phyloP scores from a whole-genome alignment of 2,888 invertebrate species.

The Selenia dentaria region DNA sequence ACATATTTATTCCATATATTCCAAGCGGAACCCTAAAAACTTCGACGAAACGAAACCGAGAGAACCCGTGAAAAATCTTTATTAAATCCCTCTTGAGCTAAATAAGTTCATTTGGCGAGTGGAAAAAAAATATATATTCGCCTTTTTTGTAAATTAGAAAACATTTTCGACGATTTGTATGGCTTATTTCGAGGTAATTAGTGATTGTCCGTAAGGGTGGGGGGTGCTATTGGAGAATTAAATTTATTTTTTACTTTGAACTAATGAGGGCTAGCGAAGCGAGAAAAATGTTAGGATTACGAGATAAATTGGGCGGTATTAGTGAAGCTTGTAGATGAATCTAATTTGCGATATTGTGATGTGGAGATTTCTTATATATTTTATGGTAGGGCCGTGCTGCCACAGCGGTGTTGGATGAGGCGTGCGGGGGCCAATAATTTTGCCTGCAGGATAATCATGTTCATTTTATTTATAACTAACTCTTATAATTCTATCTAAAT shows the following conservation, averaged over 20 bases:
- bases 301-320: slow-evolving; percentile 44
- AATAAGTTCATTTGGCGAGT: slow-evolving; percentile 81
- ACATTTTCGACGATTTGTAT: slow-evolving; percentile 83
- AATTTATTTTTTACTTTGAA: slow-evolving; percentile 63
- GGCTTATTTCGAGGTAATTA: slow-evolving; percentile 74
- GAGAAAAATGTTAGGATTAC: slow-evolving; percentile 58
- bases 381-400: no score
- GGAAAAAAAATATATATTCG: slow-evolving; percentile 54
- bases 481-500: no score
- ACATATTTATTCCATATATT: not conserved
- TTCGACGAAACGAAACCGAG: slow-evolving; percentile 69
- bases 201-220: slow-evolving; percentile 68
- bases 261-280: slow-evolving; percentile 65
- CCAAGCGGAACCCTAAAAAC: slow-evolving; percentile 52
- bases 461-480: no score
- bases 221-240: slow-evolving; percentile 56
- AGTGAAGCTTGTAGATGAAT: slow-evolving; percentile 31
- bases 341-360: slow-evolving; percentile 12
- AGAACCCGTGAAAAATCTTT: slow-evolving; percentile 80
- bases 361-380: no score
- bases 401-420: no score
- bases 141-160: slow-evolving; percentile 75
- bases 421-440: no score
- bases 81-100: slow-evolving; percentile 79
- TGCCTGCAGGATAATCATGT: no score